Base-by-base conservation (phyloP, 35 echinoderm and acorn worm species). In the Apostichopus parvimensis region DNA sequence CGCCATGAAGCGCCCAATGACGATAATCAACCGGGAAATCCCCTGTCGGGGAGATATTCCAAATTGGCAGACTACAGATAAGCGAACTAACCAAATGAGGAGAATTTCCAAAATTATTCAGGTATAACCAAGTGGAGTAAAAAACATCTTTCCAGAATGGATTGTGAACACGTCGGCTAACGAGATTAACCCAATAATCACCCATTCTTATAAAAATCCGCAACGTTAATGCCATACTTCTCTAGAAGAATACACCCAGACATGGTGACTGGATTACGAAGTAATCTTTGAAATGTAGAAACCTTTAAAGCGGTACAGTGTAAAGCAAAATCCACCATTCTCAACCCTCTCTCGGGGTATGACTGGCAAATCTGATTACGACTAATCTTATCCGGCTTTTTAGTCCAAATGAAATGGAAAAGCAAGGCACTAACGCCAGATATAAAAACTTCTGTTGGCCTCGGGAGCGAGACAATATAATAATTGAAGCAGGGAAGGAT, bases 71-170 rank as follows among this genome's bases (percentile, higher is more conserved):
- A 28, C 22, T 80, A 5, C 13, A 9, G 21, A 54, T 24, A 17
- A 22, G 4, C 22, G 10, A 13, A 10, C 10, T 14, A 45, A 4
- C 34, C 34, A 45, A 2, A 80, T 80, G 4, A 80, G 10, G 13
- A 12, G 58, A 61, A 24, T 3, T 86, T 4, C 64, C 24, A 57
- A n/a, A 6, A 60, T 24, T 60, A 25, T 26, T 5, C 34, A 80
- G 34, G 25, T 80, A 80, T 17, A 5, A 86, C 55, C 12, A 86
- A 5, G 55, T 59, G 55, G 15, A 60, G 10, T 23, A 17, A 4
- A 86, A 86, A 23, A 86, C 22, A 80, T 58, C 58, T 56, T 86
- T 86, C 83, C 83, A 86, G 12, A 86, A 65, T 1, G 59, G 83
- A 18, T 68, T 11, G 11, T 14, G 1, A 59, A 5, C 18, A 57